These are phyloP conservation scores for Rhagoletis pomonella DNA, from an alignment of 1,140 invertebrate genomes.

Conservation along the genomic window DNA sequence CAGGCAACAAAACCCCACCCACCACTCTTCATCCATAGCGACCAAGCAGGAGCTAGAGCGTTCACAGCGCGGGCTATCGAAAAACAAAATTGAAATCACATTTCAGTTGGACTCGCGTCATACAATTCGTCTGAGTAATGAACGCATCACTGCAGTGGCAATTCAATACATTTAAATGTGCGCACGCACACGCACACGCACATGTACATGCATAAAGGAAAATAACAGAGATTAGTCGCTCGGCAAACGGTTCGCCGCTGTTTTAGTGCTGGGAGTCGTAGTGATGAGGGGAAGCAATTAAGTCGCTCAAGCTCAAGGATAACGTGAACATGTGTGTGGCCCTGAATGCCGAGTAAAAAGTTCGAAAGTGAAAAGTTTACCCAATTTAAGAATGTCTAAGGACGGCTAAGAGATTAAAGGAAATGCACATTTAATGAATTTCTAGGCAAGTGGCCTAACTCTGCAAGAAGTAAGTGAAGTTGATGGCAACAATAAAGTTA, in stretches of 20 bases:
- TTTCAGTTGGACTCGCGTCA: slow-evolving; percentile 42
- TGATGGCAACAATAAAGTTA: neutral
- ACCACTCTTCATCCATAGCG: neutral
- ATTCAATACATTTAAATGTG: neutral
- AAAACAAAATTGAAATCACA: slow-evolving; percentile 11
- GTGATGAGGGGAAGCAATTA: slow-evolving; percentile 25
- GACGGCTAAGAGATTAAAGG: too few relatives aligned
- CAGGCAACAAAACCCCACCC: neutral
- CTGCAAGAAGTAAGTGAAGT: neutral
- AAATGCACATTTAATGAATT: too few relatives aligned
- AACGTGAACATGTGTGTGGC: slow-evolving; percentile 17
- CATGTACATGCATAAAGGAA: neutral
- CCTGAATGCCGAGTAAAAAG: neutral
- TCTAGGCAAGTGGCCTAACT: neutral
- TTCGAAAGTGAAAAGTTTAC: neutral
- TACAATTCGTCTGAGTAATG: slow-evolving; percentile 22
- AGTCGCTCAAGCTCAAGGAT: slow-evolving; percentile 45
- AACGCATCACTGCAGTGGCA: slow-evolving; percentile 36
- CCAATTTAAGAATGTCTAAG: too few relatives aligned
- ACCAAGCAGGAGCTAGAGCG: neutral
- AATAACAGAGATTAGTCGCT: neutral
- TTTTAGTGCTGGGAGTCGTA: neutral
- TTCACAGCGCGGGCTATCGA: slow-evolving; percentile 18
- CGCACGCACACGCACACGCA: neutral
- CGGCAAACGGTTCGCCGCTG: neutral